Base-by-base conservation (phyloP, 1,140 invertebrate species). In the Trissolcus basalis region DNA sequence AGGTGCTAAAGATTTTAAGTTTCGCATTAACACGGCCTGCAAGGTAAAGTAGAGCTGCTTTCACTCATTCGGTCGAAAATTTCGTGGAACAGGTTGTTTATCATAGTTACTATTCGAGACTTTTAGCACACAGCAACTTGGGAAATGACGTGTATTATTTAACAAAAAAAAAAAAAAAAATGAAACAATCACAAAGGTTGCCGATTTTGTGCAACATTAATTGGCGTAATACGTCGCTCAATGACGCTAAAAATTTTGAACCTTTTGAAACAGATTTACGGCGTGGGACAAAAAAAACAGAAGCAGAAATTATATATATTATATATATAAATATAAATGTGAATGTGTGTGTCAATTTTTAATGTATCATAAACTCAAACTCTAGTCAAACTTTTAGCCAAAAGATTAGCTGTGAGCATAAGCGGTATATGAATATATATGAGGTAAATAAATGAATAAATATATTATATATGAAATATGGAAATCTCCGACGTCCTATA, bases 271-370 rank as follows among this genome's bases (percentile, higher is more conserved):
- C 48, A 70, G 44, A 64, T 76, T 76, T 65, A 68, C n/a, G n/a
- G n/a, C 36, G 49, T 49, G 11, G 56, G 55, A 67, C 51, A 65
- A 58, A 35, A 65, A 58, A 35, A 27, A 27, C 16, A 63, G 27
- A 70, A 55, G 35, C 47, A 51, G 49, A 59, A 59, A 51, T 3
- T 27, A 27, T 27, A 27, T 33, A 64, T 54, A 69, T 60, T 59
- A 68, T 60, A 76, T 54, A 61, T 54, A 55, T 51, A 68, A 70
- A 76, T 73, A 63, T 65, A 72, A 68, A 73, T 69, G 77, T 71
- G 77, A 81, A 80, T 83, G 85, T 86, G 80, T 85, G 82, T 85
- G 84, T 86, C 85, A 85, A 86, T 86, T 86, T 86, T 85, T 84
- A 85, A 86, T 85, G 82, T 86, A 85, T 79, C 56, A 80, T 27